Conservation (phyloP, 2,797 vertebrate species). For the Sebastes iracundus region DNA sequence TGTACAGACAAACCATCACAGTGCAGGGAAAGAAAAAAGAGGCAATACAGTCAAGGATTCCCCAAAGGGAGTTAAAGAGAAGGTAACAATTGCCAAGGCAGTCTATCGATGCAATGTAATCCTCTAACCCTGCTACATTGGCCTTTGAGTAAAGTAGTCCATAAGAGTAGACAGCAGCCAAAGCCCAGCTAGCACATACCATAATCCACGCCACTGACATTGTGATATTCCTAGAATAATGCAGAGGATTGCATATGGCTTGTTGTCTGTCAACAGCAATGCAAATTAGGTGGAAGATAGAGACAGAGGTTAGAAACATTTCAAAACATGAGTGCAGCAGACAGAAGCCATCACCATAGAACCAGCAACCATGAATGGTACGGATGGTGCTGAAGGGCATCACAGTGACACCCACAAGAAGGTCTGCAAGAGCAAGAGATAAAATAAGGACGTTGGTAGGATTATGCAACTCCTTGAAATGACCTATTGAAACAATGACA, state of each 20-base stretch:
- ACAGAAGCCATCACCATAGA: slow-evolving; percentile 79
- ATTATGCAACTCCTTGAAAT: slow-evolving; percentile 83
- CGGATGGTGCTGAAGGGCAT: slow-evolving; percentile 81
- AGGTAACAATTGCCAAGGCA: slow-evolving; percentile 21
- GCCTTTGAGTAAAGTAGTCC: slow-evolving; percentile 14
- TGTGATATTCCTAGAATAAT: slow-evolving; percentile 71
- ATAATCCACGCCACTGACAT: slow-evolving; percentile 63
- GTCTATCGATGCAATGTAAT: not conserved
- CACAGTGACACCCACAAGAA: slow-evolving; percentile 34
- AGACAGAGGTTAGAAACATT: slow-evolving; percentile 78
- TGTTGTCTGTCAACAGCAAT: slow-evolving; percentile 81
- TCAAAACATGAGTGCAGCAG: slow-evolving; percentile 78
- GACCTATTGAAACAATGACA: slow-evolving; percentile 81
- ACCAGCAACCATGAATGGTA: slow-evolving; percentile 81
- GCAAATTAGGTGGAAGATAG: slow-evolving; percentile 83
- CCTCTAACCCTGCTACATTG: not conserved
- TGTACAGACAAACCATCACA: slow-evolving; percentile 24
- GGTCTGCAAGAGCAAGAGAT: slow-evolving; percentile 72
- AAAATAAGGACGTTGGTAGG: slow-evolving; percentile 83
- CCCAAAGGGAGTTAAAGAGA: slow-evolving; percentile 14
- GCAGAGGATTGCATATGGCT: slow-evolving; percentile 80
- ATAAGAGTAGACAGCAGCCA: slow-evolving; percentile 69
- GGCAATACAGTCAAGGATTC: not conserved
- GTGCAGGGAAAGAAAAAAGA: slow-evolving; percentile 17
- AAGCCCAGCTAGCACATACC: slow-evolving; percentile 70